These are phyloP conservation scores for Phania funesta DNA, from an alignment of 2,888 invertebrate species.

Conservation along the genomic window DNA sequence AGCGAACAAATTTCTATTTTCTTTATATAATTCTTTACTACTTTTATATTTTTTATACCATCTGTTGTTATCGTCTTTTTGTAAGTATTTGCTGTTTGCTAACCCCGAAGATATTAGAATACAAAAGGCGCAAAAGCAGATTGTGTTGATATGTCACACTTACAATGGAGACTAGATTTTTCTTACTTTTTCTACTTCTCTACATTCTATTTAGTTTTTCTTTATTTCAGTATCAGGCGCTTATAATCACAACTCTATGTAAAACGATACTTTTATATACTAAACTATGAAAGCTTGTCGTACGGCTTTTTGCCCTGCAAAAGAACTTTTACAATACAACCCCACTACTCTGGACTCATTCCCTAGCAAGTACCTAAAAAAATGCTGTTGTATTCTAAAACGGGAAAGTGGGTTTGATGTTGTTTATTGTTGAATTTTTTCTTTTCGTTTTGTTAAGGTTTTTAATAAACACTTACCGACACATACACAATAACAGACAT, in stretches of 20 bases:
- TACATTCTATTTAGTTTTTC: background rate
- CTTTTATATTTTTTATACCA: background rate
- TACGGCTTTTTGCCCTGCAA: background rate
- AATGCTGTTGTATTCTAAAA: background rate
- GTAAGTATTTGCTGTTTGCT: constrained; percentile 56
- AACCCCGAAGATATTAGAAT: constrained; percentile 62
- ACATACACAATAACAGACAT: background rate
- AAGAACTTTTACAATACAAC: background rate
- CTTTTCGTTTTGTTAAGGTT: background rate
- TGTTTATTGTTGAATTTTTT: constrained; percentile 40
- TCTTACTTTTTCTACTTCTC: background rate
- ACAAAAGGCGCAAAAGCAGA: constrained; percentile 56
- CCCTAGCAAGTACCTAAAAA: background rate
- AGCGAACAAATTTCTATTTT: constrained; percentile 24
- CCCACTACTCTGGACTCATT: background rate
- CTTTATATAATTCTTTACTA: constrained; percentile 1
- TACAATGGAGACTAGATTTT: constrained; percentile 40
- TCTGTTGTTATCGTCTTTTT: constrained; percentile 5
- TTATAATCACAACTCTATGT: background rate
- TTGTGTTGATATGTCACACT: constrained; percentile 64
- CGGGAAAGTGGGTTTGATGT: constrained; percentile 48
- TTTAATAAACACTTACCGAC: constrained; percentile 18
- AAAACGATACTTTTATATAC: background rate
- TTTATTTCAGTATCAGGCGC: background rate
- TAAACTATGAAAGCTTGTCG: background rate